Conservation (phyloP, 2,113 vertebrate species). For the Hippoglossus stenolepis region DNA sequence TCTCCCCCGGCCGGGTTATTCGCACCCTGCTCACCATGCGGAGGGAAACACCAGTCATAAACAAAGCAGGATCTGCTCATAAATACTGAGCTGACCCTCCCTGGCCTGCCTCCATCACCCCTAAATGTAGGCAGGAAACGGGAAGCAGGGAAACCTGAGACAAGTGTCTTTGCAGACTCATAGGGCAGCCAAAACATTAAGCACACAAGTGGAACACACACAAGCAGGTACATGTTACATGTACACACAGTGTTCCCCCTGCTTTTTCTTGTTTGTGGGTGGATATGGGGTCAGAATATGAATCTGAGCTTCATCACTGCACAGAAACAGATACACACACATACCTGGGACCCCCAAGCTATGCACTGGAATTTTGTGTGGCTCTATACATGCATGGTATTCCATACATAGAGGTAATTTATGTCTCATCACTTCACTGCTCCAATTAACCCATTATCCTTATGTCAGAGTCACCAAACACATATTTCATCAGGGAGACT, state of each 20-base stretch:
- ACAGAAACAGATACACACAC: background rate
- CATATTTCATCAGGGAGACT: background rate
- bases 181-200: constrained; percentile 54
- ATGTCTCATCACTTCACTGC: constrained; percentile 28
- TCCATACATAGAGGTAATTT: constrained; percentile 22
- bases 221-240: background rate
- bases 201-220: constrained; percentile 12
- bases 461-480: background rate
- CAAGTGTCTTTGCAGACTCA: constrained; percentile 24
- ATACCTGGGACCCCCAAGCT: background rate
- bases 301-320: constrained; percentile 5
- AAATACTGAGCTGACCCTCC: constrained; percentile 50
- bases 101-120: constrained; percentile 21
- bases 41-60: constrained; percentile 72
- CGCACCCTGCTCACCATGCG: constrained; percentile 40
- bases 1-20: constrained; percentile 18
- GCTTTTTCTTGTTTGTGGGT: background rate
- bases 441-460: constrained; percentile 14
- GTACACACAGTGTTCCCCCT: background rate
- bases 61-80: constrained; percentile 56
- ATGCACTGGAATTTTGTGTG: constrained; percentile 7
- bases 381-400: constrained; percentile 9
- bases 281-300: constrained; percentile 1
- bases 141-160: constrained; percentile 53
- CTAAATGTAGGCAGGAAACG: constrained; percentile 50